phyloP scores from a whole-genome alignment of 2,797 vertebrate genomes.

The Nyctibius grandis region DNA sequence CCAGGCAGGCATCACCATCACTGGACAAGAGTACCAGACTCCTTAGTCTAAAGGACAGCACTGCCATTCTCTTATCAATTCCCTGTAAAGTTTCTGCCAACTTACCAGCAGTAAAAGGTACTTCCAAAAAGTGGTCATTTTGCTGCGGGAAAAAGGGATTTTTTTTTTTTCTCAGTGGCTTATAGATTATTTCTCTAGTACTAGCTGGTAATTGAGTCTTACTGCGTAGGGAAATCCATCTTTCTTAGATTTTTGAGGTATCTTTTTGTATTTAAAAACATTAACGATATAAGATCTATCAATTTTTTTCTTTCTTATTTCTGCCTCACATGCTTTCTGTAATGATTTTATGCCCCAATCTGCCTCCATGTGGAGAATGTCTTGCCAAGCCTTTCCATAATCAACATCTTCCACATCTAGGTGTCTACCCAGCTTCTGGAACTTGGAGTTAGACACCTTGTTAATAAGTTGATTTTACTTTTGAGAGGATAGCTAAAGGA shows the following conservation, averaged over 20 bases:
- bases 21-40: not conserved
- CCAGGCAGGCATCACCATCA: not conserved
- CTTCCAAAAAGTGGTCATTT: not conserved
- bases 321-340: not conserved
- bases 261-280: not conserved
- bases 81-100: not conserved
- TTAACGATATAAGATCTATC: not conserved
- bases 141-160: not conserved
- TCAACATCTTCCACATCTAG: not conserved
- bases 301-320: not conserved
- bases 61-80: not conserved
- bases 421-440: not conserved
- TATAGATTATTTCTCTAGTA: not conserved
- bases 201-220: not conserved
- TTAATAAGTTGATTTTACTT: not conserved
- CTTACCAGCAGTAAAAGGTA: not conserved
- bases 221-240: not conserved
- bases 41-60: not conserved
- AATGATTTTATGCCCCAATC: not conserved
- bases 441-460: not conserved
- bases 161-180: not conserved
- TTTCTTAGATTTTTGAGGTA: not conserved
- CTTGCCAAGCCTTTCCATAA: not conserved
- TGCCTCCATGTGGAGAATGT: not conserved
- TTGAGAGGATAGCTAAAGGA: not conserved